phyloP scores from a whole-genome alignment of 2,113 vertebrate genomes.

The Cricetomys ansorgei region DNA sequence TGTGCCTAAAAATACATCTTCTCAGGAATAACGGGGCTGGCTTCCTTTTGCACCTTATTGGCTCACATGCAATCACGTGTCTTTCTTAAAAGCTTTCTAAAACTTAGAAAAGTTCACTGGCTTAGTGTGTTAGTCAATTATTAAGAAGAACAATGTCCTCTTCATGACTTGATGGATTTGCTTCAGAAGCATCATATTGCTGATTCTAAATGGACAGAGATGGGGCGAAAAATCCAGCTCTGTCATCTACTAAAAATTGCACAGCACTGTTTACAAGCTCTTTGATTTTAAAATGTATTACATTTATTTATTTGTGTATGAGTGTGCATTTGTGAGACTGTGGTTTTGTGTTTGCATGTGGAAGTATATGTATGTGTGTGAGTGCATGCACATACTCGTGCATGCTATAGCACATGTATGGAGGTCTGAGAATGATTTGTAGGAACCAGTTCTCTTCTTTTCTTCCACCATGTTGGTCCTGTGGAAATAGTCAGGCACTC shows the following conservation, averaged over 20 bases:
- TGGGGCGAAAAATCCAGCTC: neutral
- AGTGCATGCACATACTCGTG: neutral
- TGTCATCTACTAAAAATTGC: neutral
- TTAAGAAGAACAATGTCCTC: neutral
- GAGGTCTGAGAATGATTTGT: no score
- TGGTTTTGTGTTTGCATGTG: no score
- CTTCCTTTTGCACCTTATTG: neutral
- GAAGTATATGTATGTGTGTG: neutral
- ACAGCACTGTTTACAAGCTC: neutral
- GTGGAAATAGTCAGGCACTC: neutral
- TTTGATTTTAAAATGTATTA: neutral
- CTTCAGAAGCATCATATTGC: neutral
- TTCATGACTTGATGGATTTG: neutral
- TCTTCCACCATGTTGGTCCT: neutral
- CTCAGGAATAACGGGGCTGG: neutral
- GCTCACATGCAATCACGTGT: neutral
- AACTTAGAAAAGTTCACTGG: neutral
- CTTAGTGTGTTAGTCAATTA: neutral
- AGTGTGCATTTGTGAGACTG: neutral
- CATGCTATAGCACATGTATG: no score
- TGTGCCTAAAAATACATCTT: neutral
- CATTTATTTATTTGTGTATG: neutral
- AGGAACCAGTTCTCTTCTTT: neutral
- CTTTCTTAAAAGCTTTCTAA: constrained; percentile 30
- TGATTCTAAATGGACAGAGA: neutral